Conservation (phyloP, 2,888 invertebrate species). For the Toxonevra muliebris region DNA sequence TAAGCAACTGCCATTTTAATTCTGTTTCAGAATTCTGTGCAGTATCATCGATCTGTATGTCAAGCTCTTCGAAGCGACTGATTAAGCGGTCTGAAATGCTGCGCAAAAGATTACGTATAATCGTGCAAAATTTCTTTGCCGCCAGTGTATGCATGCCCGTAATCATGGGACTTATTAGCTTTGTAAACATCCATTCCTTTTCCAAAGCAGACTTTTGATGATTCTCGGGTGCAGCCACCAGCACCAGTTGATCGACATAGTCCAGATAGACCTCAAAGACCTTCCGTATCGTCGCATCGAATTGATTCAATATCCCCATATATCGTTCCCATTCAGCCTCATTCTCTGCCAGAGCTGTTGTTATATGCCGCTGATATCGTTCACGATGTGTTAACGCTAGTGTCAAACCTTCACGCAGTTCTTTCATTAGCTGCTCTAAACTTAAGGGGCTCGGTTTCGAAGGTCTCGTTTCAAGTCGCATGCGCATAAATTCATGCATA, state of each 20-base stretch:
- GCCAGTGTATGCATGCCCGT: constrained; percentile 78
- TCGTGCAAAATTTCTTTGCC: constrained; percentile 78
- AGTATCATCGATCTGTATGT: constrained; percentile 57
- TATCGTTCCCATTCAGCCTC: constrained; percentile 67
- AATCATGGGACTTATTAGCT: constrained; percentile 79
- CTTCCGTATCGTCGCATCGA: constrained; percentile 79
- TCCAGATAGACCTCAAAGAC: constrained; percentile 86
- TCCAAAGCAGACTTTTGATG: constrained; percentile 80
- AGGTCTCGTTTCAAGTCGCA: constrained; percentile 85
- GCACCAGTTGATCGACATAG: constrained; percentile 85
- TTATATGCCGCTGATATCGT: constrained; percentile 75
- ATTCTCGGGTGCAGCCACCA: constrained; percentile 65
- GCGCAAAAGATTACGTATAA: constrained; percentile 66
- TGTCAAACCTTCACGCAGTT: constrained; percentile 88
- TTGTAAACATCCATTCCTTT: constrained; percentile 89
- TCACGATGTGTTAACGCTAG: constrained; percentile 84
- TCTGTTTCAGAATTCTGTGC: constrained; percentile 55
- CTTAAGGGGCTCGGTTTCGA: constrained; percentile 86
- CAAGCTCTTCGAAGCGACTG: constrained; percentile 65
- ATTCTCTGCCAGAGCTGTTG: constrained; percentile 68
- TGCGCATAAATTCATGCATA: constrained; percentile 89
- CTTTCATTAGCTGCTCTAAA: constrained; percentile 86
- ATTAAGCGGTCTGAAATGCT: constrained; percentile 66
- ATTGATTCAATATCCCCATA: constrained; percentile 72
- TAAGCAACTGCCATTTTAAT: constrained; percentile 62